phyloP scores from a whole-genome alignment of 30 jellyfish, hydroid and myxozoan genomes.

The Hydractinia echinata region DNA sequence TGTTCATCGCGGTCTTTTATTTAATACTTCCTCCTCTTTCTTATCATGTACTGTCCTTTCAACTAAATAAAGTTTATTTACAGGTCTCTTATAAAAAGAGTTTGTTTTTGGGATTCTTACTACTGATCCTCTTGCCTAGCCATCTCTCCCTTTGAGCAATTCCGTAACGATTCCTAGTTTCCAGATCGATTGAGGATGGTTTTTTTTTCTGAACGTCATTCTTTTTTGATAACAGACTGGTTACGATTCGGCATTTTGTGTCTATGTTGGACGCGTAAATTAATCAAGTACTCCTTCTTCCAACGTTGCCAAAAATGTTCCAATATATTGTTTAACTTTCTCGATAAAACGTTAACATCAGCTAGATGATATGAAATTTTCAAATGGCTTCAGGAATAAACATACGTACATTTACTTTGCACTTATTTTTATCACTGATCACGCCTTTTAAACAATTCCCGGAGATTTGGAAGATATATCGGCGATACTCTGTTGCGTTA shows the following conservation, averaged over 20 bases:
- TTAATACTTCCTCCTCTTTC: too few relatives aligned
- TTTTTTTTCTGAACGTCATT: background rate
- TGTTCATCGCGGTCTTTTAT: too few relatives aligned
- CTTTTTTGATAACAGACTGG: background rate
- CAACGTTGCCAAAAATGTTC: slow-evolving; percentile 43
- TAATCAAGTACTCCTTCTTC: slow-evolving; percentile 46
- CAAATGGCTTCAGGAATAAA: background rate
- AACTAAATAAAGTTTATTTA: slow-evolving; percentile 1
- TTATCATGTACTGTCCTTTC: background rate
- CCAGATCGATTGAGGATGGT: background rate
- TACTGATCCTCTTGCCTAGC: slow-evolving; percentile 1
- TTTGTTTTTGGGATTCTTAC: background rate
- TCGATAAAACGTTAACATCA: too few relatives aligned
- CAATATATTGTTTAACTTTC: too few relatives aligned
- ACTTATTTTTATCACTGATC: too few relatives aligned
- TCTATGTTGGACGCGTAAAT: slow-evolving; percentile 32
- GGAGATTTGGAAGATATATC: too few relatives aligned
- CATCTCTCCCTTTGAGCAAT: background rate
- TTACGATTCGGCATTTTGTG: background rate
- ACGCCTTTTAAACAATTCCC: too few relatives aligned
- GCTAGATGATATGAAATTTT: background rate
- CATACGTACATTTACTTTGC: too few relatives aligned
- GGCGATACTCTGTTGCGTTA: too few relatives aligned
- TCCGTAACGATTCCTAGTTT: background rate
- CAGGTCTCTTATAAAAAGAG: background rate